Base-by-base conservation (phyloP, 2,113 vertebrate genomes). In the Ammospiza nelsoni region DNA sequence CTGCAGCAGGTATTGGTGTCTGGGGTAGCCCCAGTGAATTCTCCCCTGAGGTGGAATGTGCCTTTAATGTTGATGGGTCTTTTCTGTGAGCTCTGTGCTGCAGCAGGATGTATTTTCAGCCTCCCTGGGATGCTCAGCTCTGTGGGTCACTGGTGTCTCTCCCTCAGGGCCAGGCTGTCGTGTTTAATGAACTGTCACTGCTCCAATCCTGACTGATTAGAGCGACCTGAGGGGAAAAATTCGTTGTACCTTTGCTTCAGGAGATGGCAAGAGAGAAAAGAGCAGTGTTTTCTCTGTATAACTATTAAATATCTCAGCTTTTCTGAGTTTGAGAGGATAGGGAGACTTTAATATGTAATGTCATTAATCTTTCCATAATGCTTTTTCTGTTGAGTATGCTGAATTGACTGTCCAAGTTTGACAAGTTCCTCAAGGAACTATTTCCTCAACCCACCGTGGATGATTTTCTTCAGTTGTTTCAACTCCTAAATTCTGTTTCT, bases 151-250 rank as follows among this genome's bases (percentile, higher is more conserved):
- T 52, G 55, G 20, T 72, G 31, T 54, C 39, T 90, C 21, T 75
- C 90, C 90, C 83, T 65, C 61, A 51, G 93, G 85, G 72, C 83
- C 73, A 22, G 20, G 58, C 75, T 96, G 66, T 96, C 69, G 8
- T 39, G 76, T 51, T 89, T 94, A 94, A 90, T 94, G 75, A 95
- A 55, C 88, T 90, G 55, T 55, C 76, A 44, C 24, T 84, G 63
- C 68, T 88, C 65, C 57, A 72, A 0, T 90, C 65, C 76, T 87
- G 48, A 19, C 68, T 84, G 88, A 87, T 87, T 46, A 75, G 52
- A 49, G 23, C 62, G 76, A 84, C 90, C 88, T 84, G 51, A 90
- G 62, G 75, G 49, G 68, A 72, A 81, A 51, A 90, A 75, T 9
- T 31, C 8, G 24, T 77, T 37, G 39, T 44, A 84, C 52, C 44